phyloP scores from a whole-genome alignment of 92 coral and sea anemone species.

The Phymanthus crucifer region DNA sequence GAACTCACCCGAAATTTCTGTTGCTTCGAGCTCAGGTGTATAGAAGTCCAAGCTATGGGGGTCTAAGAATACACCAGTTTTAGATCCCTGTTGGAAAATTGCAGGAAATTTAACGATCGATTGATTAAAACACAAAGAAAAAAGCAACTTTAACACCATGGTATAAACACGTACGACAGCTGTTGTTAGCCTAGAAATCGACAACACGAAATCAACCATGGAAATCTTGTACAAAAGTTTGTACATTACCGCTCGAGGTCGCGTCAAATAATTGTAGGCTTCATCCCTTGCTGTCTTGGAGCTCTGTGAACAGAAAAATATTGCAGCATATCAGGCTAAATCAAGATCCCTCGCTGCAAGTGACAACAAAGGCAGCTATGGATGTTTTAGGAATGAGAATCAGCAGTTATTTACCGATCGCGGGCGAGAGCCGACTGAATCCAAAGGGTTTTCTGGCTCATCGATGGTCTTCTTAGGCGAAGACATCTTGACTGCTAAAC shows the following conservation, averaged over 20 bases:
- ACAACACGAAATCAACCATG: background rate
- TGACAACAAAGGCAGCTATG: background rate
- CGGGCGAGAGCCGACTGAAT: background rate
- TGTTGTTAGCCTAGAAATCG: background rate
- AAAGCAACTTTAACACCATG: background rate
- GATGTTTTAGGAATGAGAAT: background rate
- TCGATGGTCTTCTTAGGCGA: conserved; percentile 1
- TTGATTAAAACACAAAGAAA: background rate
- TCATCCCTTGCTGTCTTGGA: conserved; percentile 41
- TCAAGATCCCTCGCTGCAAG: background rate
- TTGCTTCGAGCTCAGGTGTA: conserved; percentile 62
- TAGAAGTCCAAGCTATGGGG: conserved; percentile 66
- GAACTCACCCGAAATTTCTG: conserved; percentile 74
- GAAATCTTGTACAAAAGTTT: background rate
- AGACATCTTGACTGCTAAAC: background rate
- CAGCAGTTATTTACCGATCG: conserved; percentile 19
- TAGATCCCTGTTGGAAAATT: conserved; percentile 47
- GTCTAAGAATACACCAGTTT: conserved; percentile 60
- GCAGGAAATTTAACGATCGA: background rate
- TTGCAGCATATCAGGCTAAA: background rate
- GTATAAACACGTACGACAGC: background rate
- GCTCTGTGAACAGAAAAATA: conserved; percentile 28
- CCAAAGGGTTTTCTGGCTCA: background rate
- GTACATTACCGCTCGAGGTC: conserved; percentile 33
- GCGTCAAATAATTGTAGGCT: background rate